Evolutionary conservation across 2,797 vertebrate genomes (phyloP), one percentile per base, ranked within the genome.

Genomic region (Poecilia velifera): DNA sequence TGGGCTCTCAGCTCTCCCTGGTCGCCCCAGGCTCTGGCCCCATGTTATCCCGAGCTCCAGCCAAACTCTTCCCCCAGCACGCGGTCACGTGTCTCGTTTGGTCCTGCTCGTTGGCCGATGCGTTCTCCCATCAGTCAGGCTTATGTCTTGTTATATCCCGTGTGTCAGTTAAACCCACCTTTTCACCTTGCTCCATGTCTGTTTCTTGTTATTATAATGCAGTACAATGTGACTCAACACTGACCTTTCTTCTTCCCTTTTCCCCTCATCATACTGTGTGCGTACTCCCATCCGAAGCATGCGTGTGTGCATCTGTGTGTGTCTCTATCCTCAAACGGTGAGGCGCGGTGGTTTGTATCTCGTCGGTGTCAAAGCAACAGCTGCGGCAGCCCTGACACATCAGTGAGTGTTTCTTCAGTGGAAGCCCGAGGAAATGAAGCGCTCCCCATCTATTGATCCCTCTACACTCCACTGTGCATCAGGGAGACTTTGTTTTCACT

Each of bases 401-500:
- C 94, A 93, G 88, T 90, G 93, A 93, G 92, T 84, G 87, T 94
- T 94, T 94, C 92, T 94, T 93, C 92, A 90, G 92, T 84, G 86
- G 90, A 90, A 93, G 92, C 92, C 93, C 62, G 90, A 94, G 93
- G 94, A 94, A 94, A 94, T 93, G 92, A 93, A 92, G 91, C 89
- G 79, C 91, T 93, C 86, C 88, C 62, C 85, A 22, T 93, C 93
- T 94, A 95, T 95, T 94, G 94, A 95, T 95, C 94, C 92, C 94
- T 85, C 91, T 91, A 91, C 94, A 93, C 94, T 92, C 90, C 87
- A 82, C 91, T 88, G 94, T 93, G 92, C 93, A 92, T 94, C 92
- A 85, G 94, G 93, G 94, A 94, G 93, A 92, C 93, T 93, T 94
- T 95, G 93, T 94, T 95, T 94, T 94, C 93, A 91, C 92, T 92